Conservation (phyloP, 2,888 invertebrate species). For the Cephus nigrinus region DNA sequence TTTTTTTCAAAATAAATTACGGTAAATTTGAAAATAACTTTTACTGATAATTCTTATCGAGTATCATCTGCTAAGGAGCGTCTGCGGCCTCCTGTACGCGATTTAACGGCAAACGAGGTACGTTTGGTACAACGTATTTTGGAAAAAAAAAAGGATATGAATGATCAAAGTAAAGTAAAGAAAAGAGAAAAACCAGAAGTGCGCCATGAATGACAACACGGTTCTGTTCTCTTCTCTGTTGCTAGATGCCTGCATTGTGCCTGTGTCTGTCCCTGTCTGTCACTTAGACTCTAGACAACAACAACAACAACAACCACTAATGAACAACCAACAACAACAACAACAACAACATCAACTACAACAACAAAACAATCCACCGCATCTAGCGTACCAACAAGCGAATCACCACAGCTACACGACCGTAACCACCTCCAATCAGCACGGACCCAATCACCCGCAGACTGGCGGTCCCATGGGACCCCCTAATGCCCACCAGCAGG, state of each 20-base stretch:
- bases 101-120: not conserved
- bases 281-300: conserved; percentile 67
- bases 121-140: not conserved
- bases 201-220: conserved; percentile 66
- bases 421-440: conserved; percentile 64
- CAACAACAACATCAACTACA: conserved; percentile 53
- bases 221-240: conserved; percentile 81
- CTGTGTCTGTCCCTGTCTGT: conserved; percentile 68
- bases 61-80: not conserved
- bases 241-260: conserved; percentile 88
- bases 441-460: conserved; percentile 56
- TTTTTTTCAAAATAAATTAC: not conserved
- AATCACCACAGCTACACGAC: conserved; percentile 67
- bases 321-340: conserved; percentile 55
- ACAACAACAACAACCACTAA: conserved; percentile 59
- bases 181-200: conserved; percentile 43
- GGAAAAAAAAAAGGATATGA: not conserved
- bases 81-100: not conserved
- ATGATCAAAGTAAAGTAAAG: not conserved
- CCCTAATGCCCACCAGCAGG: conserved; percentile 60
- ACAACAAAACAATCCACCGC: conserved; percentile 67
- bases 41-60: not conserved
- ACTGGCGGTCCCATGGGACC: conserved; percentile 51
- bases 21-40: not conserved
- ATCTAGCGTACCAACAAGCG: conserved; percentile 67